These are phyloP conservation scores for Protobothrops mucrosquamatus DNA, from an alignment of 2,113 vertebrate genomes.

Conservation along the genomic window DNA sequence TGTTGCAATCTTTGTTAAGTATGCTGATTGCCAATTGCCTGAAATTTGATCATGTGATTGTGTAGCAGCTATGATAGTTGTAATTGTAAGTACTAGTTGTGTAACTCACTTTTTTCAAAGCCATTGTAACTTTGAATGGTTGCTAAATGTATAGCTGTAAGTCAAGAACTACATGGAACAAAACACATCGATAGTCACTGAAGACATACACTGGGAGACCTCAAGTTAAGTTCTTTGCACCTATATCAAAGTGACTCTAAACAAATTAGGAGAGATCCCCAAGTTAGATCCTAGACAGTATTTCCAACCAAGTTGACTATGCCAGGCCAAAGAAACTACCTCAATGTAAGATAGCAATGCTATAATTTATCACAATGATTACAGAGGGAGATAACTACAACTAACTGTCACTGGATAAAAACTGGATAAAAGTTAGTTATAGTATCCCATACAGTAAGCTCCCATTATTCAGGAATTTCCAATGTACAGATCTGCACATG, in stretches of 20 bases:
- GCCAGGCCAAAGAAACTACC: background rate
- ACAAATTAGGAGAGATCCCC: background rate
- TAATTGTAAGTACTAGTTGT: too few relatives aligned
- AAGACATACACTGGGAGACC: background rate
- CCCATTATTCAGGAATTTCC: background rate
- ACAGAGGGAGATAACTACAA: background rate
- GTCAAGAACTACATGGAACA: too few relatives aligned
- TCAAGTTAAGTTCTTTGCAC: background rate
- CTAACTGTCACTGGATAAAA: background rate
- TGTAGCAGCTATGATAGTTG: too few relatives aligned
- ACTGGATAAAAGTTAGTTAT: background rate
- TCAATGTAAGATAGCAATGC: background rate
- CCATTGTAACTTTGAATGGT: too few relatives aligned
- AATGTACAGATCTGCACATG: background rate
- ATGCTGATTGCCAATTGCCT: too few relatives aligned
- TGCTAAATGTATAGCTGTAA: too few relatives aligned
- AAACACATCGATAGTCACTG: too few relatives aligned
- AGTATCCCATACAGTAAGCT: background rate
- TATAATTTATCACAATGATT: background rate
- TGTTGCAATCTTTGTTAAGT: too few relatives aligned
- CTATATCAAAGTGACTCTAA: background rate
- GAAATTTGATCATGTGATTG: too few relatives aligned
- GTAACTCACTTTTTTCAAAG: too few relatives aligned
- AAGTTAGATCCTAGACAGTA: background rate
- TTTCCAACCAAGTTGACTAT: background rate